phyloP scores from a whole-genome alignment of 2,797 vertebrate genomes.

The Sphenopsis melanotis region DNA sequence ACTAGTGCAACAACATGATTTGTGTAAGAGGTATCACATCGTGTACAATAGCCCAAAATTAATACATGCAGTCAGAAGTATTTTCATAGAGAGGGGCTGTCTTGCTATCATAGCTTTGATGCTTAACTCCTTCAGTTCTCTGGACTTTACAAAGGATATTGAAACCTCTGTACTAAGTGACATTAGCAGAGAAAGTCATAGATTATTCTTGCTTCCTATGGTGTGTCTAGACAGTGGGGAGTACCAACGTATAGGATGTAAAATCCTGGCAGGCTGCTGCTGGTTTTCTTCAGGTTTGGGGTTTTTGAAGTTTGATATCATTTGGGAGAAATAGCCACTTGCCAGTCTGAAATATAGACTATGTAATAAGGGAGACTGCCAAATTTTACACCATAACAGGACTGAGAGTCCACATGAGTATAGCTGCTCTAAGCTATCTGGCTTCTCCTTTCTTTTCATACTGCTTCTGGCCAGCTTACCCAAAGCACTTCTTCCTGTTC shows the following conservation, averaged over 20 bases:
- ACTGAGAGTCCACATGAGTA: neutral
- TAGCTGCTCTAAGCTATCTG: neutral
- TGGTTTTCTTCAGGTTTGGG: neutral
- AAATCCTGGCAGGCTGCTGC: neutral
- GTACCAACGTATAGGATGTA: neutral
- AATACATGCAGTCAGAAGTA: neutral
- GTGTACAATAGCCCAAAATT: neutral
- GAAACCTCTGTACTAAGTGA: neutral
- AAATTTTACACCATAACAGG: neutral
- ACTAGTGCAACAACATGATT: neutral
- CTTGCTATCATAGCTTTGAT: neutral
- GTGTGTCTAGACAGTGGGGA: neutral
- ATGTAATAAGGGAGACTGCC: neutral
- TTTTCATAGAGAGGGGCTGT: neutral
- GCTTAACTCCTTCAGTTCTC: neutral
- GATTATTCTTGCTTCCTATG: neutral
- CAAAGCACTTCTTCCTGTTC: neutral
- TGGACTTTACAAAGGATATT: neutral
- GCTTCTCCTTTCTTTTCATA: neutral
- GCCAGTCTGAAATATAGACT: neutral
- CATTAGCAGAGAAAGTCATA: neutral
- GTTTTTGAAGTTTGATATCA: neutral
- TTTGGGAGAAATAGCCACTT: neutral
- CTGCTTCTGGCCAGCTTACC: neutral
- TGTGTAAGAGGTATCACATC: neutral